phyloP scores from a whole-genome alignment of 2,797 vertebrate species.

The Danio albolineatus region DNA sequence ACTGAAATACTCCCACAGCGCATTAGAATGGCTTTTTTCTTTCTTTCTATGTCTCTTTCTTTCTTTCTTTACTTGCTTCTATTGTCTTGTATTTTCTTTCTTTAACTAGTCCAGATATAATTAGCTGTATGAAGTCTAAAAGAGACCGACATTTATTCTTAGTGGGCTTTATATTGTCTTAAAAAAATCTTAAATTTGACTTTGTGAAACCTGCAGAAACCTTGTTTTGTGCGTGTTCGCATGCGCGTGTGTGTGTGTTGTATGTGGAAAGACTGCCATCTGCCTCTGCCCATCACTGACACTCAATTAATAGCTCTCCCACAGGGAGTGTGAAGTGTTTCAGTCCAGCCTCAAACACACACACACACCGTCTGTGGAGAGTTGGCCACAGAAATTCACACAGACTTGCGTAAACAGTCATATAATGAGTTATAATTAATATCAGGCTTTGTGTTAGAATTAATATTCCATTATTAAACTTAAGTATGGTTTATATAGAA shows the following conservation, averaged over 20 bases:
- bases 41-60: no score
- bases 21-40: no score
- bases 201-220: no score
- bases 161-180: no score
- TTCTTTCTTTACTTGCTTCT: no score
- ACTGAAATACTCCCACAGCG: no score
- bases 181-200: no score
- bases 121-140: no score
- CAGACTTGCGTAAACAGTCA: slow-evolving; percentile 14
- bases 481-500: slow-evolving; percentile 6
- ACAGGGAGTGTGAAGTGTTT: slow-evolving; percentile 51
- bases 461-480: slow-evolving; percentile 3
- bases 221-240: neutral
- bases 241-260: slow-evolving; percentile 17
- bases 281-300: slow-evolving; percentile 64
- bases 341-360: slow-evolving; percentile 32
- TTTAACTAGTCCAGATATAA: no score
- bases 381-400: slow-evolving; percentile 16
- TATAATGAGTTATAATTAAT: slow-evolving; percentile 10
- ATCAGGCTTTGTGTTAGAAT: neutral
- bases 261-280: slow-evolving; percentile 61
- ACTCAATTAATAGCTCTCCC: slow-evolving; percentile 54
- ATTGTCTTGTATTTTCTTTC: no score
- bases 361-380: slow-evolving; percentile 24
- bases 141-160: no score